A percentile compares a stretch with the other conserved stretches of the same genome.
Evolutionary conservation across 2,888 invertebrate species (phyloP).

Genomic region (Philopedon plagiatum): DNA sequence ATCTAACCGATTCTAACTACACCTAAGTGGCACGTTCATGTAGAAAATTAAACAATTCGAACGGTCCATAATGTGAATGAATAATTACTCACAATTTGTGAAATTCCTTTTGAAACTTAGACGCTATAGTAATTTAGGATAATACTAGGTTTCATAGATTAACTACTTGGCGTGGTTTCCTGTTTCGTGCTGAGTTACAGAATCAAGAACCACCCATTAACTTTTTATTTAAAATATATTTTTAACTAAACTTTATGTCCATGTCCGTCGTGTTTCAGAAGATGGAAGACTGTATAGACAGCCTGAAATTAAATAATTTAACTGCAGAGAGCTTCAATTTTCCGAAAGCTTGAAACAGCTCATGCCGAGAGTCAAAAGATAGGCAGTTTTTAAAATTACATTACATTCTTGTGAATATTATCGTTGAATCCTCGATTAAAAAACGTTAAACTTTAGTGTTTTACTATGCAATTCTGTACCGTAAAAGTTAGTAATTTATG

Average conservation of each 20-base stretch:
- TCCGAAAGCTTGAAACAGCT: not conserved
- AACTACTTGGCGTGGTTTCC: slow-evolving; percentile 14
- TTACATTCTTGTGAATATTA: too few relatives aligned
- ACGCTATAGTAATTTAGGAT: slow-evolving; percentile 3
- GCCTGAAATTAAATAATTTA: slow-evolving; percentile 1
- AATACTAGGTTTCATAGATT: slow-evolving; percentile 2
- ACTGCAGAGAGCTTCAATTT: not conserved
- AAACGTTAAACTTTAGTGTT: too few relatives aligned
- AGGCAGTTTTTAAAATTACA: too few relatives aligned
- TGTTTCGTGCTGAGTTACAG: slow-evolving; percentile 1
- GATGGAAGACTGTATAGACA: too few relatives aligned
- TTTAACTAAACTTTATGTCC: not conserved
- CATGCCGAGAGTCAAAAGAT: not conserved
- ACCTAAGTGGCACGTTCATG: too few relatives aligned
- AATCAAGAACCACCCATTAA: not conserved
- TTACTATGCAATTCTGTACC: too few relatives aligned
- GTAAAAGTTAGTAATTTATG: too few relatives aligned
- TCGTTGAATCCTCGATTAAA: too few relatives aligned
- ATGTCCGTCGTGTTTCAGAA: not conserved
- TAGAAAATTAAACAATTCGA: not conserved
- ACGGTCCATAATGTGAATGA: not conserved
- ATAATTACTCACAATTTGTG: not conserved
- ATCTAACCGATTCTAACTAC: too few relatives aligned
- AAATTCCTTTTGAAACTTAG: slow-evolving; percentile 15
- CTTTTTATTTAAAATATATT: not conserved